Evolutionary conservation across 2,113 vertebrate species (phyloP).

Genomic region (Ellobius talpinus): DNA sequence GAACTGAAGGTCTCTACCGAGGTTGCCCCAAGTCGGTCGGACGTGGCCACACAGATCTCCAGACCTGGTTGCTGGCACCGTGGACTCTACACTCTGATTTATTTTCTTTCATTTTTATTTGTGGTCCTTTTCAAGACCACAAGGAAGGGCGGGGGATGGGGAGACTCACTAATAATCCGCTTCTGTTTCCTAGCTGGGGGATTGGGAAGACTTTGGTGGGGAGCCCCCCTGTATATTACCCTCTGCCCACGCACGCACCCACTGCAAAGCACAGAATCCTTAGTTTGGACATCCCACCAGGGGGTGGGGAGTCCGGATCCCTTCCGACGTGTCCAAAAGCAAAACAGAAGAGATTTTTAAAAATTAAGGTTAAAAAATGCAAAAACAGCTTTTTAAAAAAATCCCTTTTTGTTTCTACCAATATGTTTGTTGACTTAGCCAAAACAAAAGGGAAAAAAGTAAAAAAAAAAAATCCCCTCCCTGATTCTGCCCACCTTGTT

Average conservation of each 20-base stretch:
- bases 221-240: constrained; percentile 28
- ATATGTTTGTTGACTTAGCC: constrained; percentile 70
- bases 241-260: neutral
- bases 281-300: neutral
- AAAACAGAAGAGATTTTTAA: neutral
- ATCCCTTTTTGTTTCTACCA: constrained; percentile 72
- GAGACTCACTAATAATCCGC: neutral
- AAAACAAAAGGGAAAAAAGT: neutral
- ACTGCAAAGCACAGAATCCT: constrained; percentile 79
- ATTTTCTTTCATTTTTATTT: neutral
- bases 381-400: neutral
- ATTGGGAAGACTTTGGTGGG: constrained; percentile 13
- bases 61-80: constrained; percentile 10
- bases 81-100: neutral
- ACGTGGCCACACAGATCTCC: neutral
- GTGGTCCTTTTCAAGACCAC: constrained; percentile 64
- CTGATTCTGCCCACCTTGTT: constrained; percentile 57
- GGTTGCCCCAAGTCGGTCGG: constrained; percentile 4
- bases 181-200: constrained; percentile 63
- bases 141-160: neutral
- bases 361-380: neutral
- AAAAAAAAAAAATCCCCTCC: neutral
- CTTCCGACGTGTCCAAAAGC: constrained; percentile 45
- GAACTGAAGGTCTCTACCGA: constrained; percentile 63
- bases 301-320: neutral